Evolutionary conservation across 2,888 invertebrate genomes (phyloP).

Genomic region (Colostygia pectinataria): DNA sequence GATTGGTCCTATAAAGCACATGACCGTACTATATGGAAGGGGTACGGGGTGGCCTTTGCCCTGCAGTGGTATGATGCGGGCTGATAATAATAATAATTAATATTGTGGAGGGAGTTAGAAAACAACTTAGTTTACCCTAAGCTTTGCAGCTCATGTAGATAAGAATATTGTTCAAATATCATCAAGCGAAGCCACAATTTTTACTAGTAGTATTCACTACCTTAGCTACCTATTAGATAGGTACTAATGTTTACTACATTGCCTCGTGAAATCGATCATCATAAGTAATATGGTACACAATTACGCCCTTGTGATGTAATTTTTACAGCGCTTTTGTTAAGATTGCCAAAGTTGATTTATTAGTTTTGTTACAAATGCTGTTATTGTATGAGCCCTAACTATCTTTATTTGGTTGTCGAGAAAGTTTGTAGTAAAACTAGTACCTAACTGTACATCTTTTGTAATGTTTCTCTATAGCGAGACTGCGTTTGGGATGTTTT

Average conservation of each 20-base stretch:
- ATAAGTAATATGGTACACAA: constrained; percentile 44
- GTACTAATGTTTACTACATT: constrained; percentile 50
- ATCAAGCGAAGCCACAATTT: no score
- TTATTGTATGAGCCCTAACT: constrained; percentile 41
- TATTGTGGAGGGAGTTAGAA: no score
- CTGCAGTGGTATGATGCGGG: no score
- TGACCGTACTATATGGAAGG: no score
- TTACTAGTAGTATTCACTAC: no score
- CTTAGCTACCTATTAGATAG: no score
- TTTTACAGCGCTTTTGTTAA: constrained; percentile 53
- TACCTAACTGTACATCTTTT: constrained; percentile 13
- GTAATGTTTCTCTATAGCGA: neutral
- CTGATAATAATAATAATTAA: no score
- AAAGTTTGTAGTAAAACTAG: constrained; percentile 11
- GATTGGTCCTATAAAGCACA: no score
- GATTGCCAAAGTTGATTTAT: constrained; percentile 56
- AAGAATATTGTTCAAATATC: no score
- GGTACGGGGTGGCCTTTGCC: no score
- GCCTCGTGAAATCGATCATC: constrained; percentile 59
- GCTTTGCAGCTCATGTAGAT: no score
- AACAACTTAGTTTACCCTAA: no score
- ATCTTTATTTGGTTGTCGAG: constrained; percentile 19
- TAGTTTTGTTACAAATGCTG: constrained; percentile 51
- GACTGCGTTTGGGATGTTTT: constrained; percentile 28
- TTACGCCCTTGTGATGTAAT: constrained; percentile 57